Evolutionary conservation across 2,113 vertebrate species (phyloP).

Genomic region (chimpanzee (Pan troglodytes)): NHGRI_mPanTro3-v2.1_pri NC_086015.1:180929501-180930000

Average conservation of each 20-base stretch:
- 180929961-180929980: not conserved
- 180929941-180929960: not conserved
- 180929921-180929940: not conserved
- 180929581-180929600: not conserved
- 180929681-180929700: not conserved
- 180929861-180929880: not conserved
- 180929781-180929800: not conserved
- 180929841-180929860: not conserved
- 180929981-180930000: not conserved
- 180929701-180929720: not conserved
- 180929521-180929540: not conserved
- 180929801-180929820: not conserved
- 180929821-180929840: not conserved
- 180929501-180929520: not conserved
- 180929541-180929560: slow-evolving; percentile 3
- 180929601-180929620: not conserved
- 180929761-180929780: not conserved
- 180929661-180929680: not conserved
- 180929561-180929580: not conserved
- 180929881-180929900: not conserved
- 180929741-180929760: not conserved
- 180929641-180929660: not conserved
- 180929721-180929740: not conserved
- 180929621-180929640: not conserved
- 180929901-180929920: not conserved